phyloP scores from a whole-genome alignment of 2,797 vertebrate species.

The Pogonophryne albipinna region DNA sequence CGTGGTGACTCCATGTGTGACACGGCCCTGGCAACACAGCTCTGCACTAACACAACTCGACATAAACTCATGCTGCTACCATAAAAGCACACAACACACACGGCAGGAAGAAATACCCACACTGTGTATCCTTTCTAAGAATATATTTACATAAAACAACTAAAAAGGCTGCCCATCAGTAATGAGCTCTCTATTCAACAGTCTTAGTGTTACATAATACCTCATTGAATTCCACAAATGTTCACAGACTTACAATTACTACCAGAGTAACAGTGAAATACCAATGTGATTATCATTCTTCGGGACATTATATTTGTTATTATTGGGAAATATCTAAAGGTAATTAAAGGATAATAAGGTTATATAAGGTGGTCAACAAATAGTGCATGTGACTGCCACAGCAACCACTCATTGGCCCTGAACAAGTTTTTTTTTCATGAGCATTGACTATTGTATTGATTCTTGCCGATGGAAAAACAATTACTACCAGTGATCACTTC shows the following conservation, averaged over 20 bases:
- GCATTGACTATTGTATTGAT: constrained; percentile 69
- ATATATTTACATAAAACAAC: constrained; percentile 22
- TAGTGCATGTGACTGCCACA: constrained; percentile 42
- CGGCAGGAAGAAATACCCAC: constrained; percentile 5
- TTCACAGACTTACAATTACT: constrained; percentile 53
- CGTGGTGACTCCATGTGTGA: constrained; percentile 79
- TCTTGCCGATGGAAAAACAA: constrained; percentile 59
- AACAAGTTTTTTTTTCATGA: constrained; percentile 54
- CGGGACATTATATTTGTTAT: constrained; percentile 1
- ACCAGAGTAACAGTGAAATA: constrained; percentile 16
- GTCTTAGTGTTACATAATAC: constrained; percentile 68
- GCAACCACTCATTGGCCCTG: constrained; percentile 31
- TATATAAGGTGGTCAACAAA: constrained; percentile 39
- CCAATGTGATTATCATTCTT: neutral
- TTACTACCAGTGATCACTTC: constrained; percentile 28
- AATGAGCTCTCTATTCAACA: constrained; percentile 51
- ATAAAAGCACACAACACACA: constrained; percentile 38
- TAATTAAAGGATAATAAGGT: constrained; percentile 16
- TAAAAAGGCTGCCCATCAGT: constrained; percentile 26
- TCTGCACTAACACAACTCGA: constrained; percentile 76
- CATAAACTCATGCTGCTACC: constrained; percentile 63
- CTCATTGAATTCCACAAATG: constrained; percentile 45
- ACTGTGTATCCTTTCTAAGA: constrained; percentile 24
- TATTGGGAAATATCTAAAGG: neutral
- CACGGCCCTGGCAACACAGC: constrained; percentile 72